Percentiles rank a stretch among this genome's conserved stretches.
Evolutionary conservation across 2,113 vertebrate genomes (phyloP).

Genomic region (Fregetta grallaria): DNA sequence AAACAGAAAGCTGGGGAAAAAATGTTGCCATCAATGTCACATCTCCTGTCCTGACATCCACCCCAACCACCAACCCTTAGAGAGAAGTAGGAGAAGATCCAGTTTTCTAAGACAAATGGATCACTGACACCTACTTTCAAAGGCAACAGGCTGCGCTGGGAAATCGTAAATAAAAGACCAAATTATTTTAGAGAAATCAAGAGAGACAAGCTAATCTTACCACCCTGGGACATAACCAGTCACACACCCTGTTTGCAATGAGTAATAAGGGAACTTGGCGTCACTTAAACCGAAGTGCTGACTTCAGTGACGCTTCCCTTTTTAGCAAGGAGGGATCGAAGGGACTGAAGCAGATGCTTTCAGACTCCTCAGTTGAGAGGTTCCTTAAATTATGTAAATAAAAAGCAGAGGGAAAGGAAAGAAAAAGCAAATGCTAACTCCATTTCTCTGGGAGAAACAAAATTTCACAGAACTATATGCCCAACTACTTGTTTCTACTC

Average conservation of each 20-base stretch:
- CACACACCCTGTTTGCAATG: background rate
- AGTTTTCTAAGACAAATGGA: background rate
- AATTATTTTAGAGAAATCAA: background rate
- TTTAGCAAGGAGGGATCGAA: background rate
- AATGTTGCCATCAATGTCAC: background rate
- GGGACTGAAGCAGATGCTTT: background rate
- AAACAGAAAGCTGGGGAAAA: background rate
- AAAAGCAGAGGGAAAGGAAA: background rate
- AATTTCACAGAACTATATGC: background rate
- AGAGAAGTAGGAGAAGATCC: background rate
- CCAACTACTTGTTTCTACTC: background rate
- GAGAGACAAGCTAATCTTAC: background rate
- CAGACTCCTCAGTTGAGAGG: background rate
- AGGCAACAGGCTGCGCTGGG: background rate
- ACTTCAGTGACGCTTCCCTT: background rate
- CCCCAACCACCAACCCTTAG: background rate
- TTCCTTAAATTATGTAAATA: background rate
- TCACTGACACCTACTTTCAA: background rate
- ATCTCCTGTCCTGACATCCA: background rate
- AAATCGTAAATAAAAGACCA: background rate
- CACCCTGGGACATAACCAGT: background rate
- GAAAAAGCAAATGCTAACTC: background rate
- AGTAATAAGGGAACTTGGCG: background rate
- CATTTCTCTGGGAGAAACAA: background rate
- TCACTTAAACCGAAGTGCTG: background rate